A percentile compares a stretch with the other conserved stretches of the same genome.
These are phyloP conservation scores for Drosophila nr. perissopoda DNA, from an alignment of 2,888 invertebrate genomes.

Conservation along the genomic window DNA sequence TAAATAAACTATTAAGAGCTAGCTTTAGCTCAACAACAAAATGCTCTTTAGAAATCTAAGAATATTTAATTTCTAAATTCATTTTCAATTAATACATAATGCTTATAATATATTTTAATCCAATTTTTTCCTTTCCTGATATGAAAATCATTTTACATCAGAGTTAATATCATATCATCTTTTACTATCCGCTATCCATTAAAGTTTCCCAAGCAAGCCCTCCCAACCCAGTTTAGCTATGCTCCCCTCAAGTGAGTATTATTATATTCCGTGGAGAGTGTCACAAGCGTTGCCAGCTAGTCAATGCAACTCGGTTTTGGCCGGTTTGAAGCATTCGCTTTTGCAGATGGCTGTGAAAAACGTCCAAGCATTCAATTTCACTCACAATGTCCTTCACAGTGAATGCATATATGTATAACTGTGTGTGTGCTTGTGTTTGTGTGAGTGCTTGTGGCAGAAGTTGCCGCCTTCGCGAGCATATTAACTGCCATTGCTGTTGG, in stretches of 20 bases:
- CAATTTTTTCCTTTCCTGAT: too few species aligned
- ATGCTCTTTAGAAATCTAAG: background rate
- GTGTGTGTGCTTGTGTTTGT: constrained; percentile 5
- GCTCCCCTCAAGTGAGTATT: background rate
- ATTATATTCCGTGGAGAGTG: background rate
- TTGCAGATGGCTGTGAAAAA: constrained; percentile 28
- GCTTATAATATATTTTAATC: background rate
- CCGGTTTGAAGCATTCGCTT: background rate
- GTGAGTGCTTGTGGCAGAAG: constrained; percentile 19
- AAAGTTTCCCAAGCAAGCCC: background rate
- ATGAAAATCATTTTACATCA: background rate
- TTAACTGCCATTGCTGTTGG: constrained; percentile 51
- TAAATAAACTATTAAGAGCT: background rate
- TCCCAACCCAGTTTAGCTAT: background rate
- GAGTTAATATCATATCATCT: background rate
- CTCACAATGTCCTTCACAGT: constrained; percentile 73
- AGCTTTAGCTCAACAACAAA: background rate
- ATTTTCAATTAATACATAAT: background rate
- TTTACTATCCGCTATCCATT: background rate
- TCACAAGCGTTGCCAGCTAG: constrained; percentile 1
- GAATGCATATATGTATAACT: constrained; percentile 32
- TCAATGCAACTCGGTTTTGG: constrained; percentile 3
- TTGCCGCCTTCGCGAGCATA: constrained; percentile 47
- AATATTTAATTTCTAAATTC: background rate
- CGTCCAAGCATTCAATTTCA: constrained; percentile 66